phyloP scores from a whole-genome alignment of 2,888 invertebrate species.

The Leucophenga maculata region DNA sequence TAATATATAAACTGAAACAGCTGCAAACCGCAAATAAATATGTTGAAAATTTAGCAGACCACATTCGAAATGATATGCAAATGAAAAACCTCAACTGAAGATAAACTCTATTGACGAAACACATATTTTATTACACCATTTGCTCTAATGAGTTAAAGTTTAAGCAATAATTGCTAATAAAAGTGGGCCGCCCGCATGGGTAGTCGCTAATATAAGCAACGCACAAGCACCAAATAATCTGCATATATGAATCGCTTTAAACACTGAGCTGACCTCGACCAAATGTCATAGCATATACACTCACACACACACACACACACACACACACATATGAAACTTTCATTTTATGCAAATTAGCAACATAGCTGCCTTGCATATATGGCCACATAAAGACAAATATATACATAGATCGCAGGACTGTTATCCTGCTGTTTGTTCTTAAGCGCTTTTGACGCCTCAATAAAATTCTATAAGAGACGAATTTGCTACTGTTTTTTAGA shows the following conservation, averaged over 20 bases:
- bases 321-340: background rate
- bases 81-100: no score
- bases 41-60: no score
- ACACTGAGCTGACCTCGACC: background rate
- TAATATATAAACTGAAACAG: no score
- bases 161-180: background rate
- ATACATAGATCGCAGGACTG: background rate
- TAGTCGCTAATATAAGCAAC: background rate
- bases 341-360: slow-evolving; percentile 19
- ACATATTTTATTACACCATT: background rate
- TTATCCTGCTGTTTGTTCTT: background rate
- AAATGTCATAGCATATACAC: slow-evolving; percentile 13
- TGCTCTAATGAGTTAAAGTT: slow-evolving; percentile 2
- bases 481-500: background rate
- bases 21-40: no score
- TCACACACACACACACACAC: background rate
- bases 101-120: no score
- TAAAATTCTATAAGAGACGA: slow-evolving; percentile 12
- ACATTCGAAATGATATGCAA: no score
- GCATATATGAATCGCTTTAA: background rate
- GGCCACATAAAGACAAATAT: background rate
- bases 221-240: no score
- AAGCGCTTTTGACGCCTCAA: slow-evolving; percentile 12
- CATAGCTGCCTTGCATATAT: background rate
- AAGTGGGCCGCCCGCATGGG: background rate